Conservation (phyloP, 2,797 vertebrate genomes). For the Platalea minor region DNA sequence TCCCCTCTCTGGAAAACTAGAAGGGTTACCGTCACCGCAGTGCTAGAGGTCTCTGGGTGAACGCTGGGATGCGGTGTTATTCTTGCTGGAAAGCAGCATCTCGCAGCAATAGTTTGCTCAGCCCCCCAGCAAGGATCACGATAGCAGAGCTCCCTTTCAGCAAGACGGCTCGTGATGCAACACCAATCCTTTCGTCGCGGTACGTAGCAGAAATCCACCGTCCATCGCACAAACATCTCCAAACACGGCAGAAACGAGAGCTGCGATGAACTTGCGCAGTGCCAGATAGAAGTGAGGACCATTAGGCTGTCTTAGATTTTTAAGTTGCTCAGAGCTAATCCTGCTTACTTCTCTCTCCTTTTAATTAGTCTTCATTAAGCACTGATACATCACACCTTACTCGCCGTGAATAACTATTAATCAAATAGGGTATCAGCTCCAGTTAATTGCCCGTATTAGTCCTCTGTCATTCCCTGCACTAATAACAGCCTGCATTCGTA, state of each 20-base stretch:
- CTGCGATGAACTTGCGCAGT: not conserved
- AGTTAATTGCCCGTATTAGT: not conserved
- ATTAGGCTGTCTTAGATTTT: not conserved
- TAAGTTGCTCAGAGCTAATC: not conserved
- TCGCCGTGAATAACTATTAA: not conserved
- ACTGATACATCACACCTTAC: not conserved
- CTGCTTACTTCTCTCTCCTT: not conserved
- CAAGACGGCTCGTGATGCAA: fast-evolving
- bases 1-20: not conserved
- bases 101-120: not conserved
- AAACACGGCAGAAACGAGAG: not conserved
- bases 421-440: not conserved
- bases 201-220: fast-evolving
- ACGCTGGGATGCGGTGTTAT: not conserved
- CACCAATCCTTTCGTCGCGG: fast-evolving
- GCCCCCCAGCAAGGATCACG: fast-evolving
- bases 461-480: not conserved
- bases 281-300: not conserved
- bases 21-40: too few species aligned
- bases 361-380: not conserved
- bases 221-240: not conserved
- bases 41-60: not conserved
- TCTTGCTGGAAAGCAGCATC: not conserved
- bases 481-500: not conserved
- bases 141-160: not conserved